These are phyloP conservation scores for Tenualosa ilisha DNA, from an alignment of 2,797 vertebrate species.

Conservation along the genomic window DNA sequence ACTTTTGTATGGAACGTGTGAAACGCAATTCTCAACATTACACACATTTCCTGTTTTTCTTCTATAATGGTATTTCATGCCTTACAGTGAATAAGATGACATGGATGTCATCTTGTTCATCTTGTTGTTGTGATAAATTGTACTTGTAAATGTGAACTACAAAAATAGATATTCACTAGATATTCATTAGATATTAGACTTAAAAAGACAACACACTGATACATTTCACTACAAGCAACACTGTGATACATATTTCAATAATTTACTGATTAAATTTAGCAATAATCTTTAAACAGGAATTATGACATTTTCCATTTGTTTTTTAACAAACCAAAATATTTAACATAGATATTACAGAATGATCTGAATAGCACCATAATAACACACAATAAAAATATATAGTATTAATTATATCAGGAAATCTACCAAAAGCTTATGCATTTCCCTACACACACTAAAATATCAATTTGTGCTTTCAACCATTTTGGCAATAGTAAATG, in stretches of 20 bases:
- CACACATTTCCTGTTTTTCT: conserved; percentile 8
- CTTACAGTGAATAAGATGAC: conserved; percentile 46
- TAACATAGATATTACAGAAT: conserved; percentile 47
- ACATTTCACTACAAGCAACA: conserved; percentile 44
- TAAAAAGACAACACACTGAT: conserved; percentile 42
- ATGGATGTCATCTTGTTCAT: conserved; percentile 45
- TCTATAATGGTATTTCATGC: conserved; percentile 27
- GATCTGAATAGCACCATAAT: conserved; percentile 67
- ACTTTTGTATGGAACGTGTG: conserved; percentile 31
- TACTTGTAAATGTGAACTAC: not conserved
- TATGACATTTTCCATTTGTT: not conserved
- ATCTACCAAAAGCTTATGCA: conserved; percentile 68
- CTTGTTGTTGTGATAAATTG: conserved; percentile 21
- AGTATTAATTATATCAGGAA: conserved; percentile 41
- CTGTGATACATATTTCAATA: conserved; percentile 27
- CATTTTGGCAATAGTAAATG: conserved; percentile 46
- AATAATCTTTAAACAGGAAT: conserved; percentile 58
- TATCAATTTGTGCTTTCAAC: conserved; percentile 30
- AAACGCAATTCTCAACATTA: conserved; percentile 9
- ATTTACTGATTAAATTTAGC: conserved; percentile 54
- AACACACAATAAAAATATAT: conserved; percentile 38
- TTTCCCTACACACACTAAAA: conserved; percentile 36
- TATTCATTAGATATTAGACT: conserved; percentile 40
- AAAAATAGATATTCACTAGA: conserved; percentile 29
- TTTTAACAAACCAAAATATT: conserved; percentile 37